Conservation (phyloP, 2,888 invertebrate species). For the Caenorhabditis macrosperma region DNA sequence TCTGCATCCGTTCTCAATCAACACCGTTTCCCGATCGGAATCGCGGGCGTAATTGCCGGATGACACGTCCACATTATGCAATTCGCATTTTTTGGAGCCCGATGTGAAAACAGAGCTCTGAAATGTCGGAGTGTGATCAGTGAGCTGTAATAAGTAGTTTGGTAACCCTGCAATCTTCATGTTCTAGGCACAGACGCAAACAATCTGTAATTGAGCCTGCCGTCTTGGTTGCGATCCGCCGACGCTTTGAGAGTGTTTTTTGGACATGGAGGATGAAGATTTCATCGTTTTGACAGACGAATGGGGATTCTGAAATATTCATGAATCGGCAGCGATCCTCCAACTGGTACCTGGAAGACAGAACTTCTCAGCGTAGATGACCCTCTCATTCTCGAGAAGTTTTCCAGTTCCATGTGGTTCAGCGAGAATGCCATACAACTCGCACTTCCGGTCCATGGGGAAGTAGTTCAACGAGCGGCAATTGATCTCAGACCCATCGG, state of each 20-base stretch:
- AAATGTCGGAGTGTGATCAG: constrained; percentile 24
- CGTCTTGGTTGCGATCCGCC: constrained; percentile 26
- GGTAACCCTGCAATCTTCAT: constrained; percentile 66
- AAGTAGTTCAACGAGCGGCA: constrained; percentile 77
- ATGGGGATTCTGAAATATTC: constrained; percentile 57
- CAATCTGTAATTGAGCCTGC: constrained; percentile 68
- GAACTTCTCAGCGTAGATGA: constrained; percentile 78
- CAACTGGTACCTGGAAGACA: constrained; percentile 72
- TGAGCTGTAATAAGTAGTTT: not conserved
- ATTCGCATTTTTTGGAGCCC: constrained; percentile 61
- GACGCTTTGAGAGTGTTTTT: constrained; percentile 61
- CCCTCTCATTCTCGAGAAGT: constrained; percentile 74
- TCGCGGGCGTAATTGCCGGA: constrained; percentile 64
- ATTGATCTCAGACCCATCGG: constrained; percentile 68
- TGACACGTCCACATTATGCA: constrained; percentile 63
- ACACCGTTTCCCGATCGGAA: constrained; percentile 69
- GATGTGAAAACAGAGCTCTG: constrained; percentile 73
- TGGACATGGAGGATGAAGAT: constrained; percentile 77
- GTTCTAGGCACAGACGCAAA: constrained; percentile 65
- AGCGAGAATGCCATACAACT: constrained; percentile 73
- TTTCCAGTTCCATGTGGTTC: constrained; percentile 78
- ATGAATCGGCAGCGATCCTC: not conserved
- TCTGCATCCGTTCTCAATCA: constrained; percentile 77
- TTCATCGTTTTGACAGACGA: constrained; percentile 73
- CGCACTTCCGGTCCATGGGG: constrained; percentile 70